These are phyloP conservation scores for Nannoperca australis DNA, from an alignment of 2,797 vertebrate genomes.

Conservation along the genomic window DNA sequence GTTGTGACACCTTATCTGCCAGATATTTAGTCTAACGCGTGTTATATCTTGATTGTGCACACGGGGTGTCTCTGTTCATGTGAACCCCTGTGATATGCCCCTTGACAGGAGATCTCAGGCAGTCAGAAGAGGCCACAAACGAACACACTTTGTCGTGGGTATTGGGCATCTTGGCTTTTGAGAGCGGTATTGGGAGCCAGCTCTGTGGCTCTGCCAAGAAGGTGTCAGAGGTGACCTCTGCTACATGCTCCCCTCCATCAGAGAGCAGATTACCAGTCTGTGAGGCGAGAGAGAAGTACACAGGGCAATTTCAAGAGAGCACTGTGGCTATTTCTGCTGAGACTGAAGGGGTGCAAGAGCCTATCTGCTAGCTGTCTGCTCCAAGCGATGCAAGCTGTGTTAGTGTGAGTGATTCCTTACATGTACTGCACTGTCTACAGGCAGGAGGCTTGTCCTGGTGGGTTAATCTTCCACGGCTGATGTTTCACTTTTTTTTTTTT, in stretches of 20 bases:
- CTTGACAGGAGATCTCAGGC: constrained; percentile 58
- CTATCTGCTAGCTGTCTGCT: constrained; percentile 66
- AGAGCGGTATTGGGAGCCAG: constrained; percentile 66
- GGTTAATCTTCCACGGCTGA: constrained; percentile 37
- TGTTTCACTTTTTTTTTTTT: constrained; percentile 40
- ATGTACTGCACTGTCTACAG: constrained; percentile 42
- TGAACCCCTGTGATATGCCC: constrained; percentile 47
- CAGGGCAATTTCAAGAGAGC: constrained; percentile 56
- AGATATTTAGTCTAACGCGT: constrained; percentile 3
- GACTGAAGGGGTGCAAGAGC: constrained; percentile 44
- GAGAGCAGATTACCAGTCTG: constrained; percentile 71
- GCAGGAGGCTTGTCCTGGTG: constrained; percentile 43
- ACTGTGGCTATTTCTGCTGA: constrained; percentile 60
- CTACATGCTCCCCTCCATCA: constrained; percentile 66
- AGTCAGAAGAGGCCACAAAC: constrained; percentile 43
- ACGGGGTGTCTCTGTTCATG: constrained; percentile 40
- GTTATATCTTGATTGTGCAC: constrained; percentile 21
- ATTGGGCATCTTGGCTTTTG: constrained; percentile 63
- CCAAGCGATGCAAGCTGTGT: constrained; percentile 48
- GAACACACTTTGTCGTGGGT: constrained; percentile 39
- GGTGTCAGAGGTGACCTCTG: constrained; percentile 69
- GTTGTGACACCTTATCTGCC: constrained; percentile 41
- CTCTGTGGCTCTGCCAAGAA: constrained; percentile 66
- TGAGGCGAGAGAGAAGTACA: constrained; percentile 64
- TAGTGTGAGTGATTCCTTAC: constrained; percentile 57